Evolutionary conservation across 2,113 vertebrate species (phyloP), one percentile per base, ranked within the genome.

Genomic region (Noturus placidus): DNA sequence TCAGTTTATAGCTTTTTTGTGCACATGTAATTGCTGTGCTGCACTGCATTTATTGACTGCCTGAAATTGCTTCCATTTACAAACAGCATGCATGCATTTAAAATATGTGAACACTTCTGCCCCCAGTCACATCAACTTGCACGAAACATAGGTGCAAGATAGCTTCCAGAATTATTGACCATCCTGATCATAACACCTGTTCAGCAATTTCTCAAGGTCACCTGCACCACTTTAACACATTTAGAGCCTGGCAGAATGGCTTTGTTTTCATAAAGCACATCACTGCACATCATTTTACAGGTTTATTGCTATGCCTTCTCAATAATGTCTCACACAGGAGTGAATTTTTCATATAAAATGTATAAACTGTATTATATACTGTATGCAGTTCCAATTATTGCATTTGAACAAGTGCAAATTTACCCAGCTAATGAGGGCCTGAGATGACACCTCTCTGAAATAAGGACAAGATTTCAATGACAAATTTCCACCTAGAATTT

Each of bases 31-130:
- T 61, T 59, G 27, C n/a, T 76, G 56, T 46, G 56, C 84, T 76
- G 84, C 52, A 38, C 19, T 76, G 35, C 54, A n/a, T 76, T 85
- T 76, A 85, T 74, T 42, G 83, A 85, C 50, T 85, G 38, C 38
- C 70, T 85, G 54, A 85, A 85, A 85, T 76, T 67, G 61, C 38
- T 67, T 46, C 42, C 82, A 67, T 67, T 83, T 83, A 52, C 1
- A 0, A 83, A 50, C 82, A 67, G 82, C 17, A 65, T 19, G 59
- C 59, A 83, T 81, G 56, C 1, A 57, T 81, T 81, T 81, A 59
- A 30, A 61, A 38, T 38, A 61, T 42, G 33, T 35, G 30, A 35
- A 81, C 54, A 54, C 17, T n/a, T 80, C n/a, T 57, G 19, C 22
- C 17, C 46, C n/a, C 22, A 59, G 7, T 61, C 38, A 63, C 35